Evolutionary conservation across 2,113 vertebrate species (phyloP).

Genomic region (Dinomys branickii): DNA sequence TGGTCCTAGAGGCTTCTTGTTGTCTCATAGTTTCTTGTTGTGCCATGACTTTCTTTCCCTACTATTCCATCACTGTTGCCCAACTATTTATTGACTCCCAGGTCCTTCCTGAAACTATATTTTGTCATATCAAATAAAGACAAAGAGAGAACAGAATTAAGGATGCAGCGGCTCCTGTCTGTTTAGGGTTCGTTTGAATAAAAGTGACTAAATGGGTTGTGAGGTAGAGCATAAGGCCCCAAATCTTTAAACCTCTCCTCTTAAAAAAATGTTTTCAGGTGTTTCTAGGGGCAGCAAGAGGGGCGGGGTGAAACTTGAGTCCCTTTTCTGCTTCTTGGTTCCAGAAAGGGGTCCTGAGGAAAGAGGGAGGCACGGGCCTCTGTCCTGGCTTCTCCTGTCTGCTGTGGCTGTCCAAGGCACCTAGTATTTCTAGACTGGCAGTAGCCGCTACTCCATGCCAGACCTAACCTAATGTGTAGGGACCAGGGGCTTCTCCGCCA

Average conservation of each 20-base stretch:
- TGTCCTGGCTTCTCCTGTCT: neutral
- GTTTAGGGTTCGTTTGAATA: constrained; percentile 48
- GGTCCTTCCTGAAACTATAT: constrained; percentile 85
- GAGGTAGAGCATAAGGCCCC: neutral
- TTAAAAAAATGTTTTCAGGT: neutral
- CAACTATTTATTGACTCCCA: constrained; percentile 85
- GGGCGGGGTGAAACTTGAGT: neutral
- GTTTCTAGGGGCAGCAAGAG: neutral
- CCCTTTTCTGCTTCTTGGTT: neutral
- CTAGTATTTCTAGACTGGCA: neutral
- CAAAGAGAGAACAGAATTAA: constrained; percentile 72
- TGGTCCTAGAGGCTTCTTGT: constrained; percentile 43
- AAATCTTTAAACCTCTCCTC: neutral
- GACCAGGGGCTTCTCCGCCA: neutral
- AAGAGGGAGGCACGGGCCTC: neutral
- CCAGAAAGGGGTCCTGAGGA: neutral
- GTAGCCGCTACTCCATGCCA: neutral
- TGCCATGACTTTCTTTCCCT: constrained; percentile 51
- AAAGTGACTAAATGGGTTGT: constrained; percentile 13
- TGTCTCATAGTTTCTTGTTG: constrained; percentile 53
- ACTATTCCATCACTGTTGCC: constrained; percentile 50
- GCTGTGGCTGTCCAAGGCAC: neutral
- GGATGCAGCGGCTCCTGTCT: constrained; percentile 63
- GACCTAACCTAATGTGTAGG: neutral
- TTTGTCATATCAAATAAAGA: constrained; percentile 87